Percentiles rank a stretch among this genome's conserved stretches.
Conservation (phyloP, 2,888 invertebrate genomes). For the Hirtodrosophila cameraria region DNA sequence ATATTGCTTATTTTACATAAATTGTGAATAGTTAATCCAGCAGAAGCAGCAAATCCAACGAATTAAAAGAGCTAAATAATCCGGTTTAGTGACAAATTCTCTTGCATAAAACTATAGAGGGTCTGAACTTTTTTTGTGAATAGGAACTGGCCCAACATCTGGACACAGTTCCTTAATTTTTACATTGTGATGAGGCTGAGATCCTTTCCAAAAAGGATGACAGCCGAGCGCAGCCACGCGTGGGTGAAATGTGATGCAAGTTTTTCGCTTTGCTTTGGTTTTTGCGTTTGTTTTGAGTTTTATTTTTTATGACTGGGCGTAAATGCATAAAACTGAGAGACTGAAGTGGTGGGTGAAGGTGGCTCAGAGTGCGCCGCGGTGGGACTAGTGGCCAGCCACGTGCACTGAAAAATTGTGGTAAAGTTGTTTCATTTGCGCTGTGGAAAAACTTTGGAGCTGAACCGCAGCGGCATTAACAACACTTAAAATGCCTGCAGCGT, state of each 20-base stretch:
- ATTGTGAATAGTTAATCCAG: too few relatives aligned
- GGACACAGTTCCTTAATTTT: conserved; percentile 14
- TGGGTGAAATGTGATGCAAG: conserved; percentile 59
- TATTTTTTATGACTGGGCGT: conserved; percentile 57
- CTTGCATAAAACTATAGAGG: background rate
- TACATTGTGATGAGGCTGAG: conserved; percentile 16
- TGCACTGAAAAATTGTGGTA: conserved; percentile 59
- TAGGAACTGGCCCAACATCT: conserved; percentile 30
- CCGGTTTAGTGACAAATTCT: background rate
- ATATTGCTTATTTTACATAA: too few relatives aligned
- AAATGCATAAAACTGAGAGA: conserved; percentile 70
- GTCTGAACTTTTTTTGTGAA: conserved; percentile 19
- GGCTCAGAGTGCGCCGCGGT: conserved; percentile 12
- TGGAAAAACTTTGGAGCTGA: conserved; percentile 63
- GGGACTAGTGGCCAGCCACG: conserved; percentile 55
- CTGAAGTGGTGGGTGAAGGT: conserved; percentile 5
- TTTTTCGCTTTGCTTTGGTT: conserved; percentile 43
- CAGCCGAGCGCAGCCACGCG: conserved; percentile 53
- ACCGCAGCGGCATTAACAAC: conserved; percentile 74
- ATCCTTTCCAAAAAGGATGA: conserved; percentile 37
- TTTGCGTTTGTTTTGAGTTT: conserved; percentile 51
- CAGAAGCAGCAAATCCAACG: background rate
- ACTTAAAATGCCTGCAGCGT: conserved; percentile 78
- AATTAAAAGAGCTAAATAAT: conserved; percentile 10
- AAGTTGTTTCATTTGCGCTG: conserved; percentile 74